Evolutionary conservation across 2,888 invertebrate species (phyloP).

Genomic region (Celastrina argiolus): DNA sequence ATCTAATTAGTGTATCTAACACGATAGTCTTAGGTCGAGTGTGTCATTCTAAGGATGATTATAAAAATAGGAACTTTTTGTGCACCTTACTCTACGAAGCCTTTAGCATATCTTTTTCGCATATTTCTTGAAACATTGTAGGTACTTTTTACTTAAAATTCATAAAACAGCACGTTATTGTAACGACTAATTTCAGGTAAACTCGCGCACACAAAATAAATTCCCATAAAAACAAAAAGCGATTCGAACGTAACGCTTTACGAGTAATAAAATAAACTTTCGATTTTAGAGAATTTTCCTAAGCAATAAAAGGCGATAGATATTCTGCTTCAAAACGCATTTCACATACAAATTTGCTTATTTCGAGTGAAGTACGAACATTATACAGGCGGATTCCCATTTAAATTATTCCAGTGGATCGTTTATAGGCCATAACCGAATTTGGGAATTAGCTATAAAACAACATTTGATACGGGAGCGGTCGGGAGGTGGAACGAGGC

Average conservation of each 20-base stretch:
- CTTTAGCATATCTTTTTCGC: too few relatives aligned
- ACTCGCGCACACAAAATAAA: not conserved
- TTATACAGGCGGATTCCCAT: constrained; percentile 75
- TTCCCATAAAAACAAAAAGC: constrained; percentile 1
- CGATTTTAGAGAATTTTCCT: constrained; percentile 36
- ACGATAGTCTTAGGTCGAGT: too few relatives aligned
- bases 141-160: not conserved
- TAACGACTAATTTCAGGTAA: not conserved
- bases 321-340: constrained; percentile 75
- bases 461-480: constrained; percentile 73
- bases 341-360: constrained; percentile 77
- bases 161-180: not conserved
- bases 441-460: constrained; percentile 79
- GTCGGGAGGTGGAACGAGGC: constrained; percentile 39
- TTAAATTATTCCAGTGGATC: constrained; percentile 78
- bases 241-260: constrained; percentile 5
- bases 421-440: constrained; percentile 79
- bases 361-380: constrained; percentile 75
- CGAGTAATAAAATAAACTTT: constrained; percentile 22
- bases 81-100: too few relatives aligned
- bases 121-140: too few relatives aligned
- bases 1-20: too few relatives aligned
- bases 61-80: too few relatives aligned
- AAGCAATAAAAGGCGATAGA: constrained; percentile 65
- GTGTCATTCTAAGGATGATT: too few relatives aligned